A percentile compares a stretch with the other conserved stretches of the same genome.
Conservation (phyloP, 1,140 invertebrate genomes). For the Cheumatopsyche charites region DNA sequence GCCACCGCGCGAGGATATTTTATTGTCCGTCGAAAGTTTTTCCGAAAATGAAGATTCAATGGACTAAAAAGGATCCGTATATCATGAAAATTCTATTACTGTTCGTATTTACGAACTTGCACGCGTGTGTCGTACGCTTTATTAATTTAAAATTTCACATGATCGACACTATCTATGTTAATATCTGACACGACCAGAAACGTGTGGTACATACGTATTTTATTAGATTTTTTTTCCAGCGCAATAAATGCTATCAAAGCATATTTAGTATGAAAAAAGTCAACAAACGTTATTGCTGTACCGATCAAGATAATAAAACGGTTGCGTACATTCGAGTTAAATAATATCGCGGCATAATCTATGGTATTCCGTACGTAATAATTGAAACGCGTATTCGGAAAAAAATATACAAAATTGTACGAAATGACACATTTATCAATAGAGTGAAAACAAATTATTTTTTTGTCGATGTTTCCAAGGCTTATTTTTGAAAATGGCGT, state of each 20-base stretch:
- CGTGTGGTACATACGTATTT: neutral
- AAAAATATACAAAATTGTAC: neutral
- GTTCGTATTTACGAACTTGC: neutral
- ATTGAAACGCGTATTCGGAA: neutral
- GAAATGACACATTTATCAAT: neutral
- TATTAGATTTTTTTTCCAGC: constrained; percentile 13
- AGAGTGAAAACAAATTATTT: neutral
- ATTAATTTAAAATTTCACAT: constrained; percentile 21
- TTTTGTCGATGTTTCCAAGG: neutral
- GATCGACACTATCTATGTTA: constrained; percentile 37
- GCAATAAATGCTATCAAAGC: constrained; percentile 34
- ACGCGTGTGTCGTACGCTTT: neutral
- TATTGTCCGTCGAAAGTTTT: constrained; percentile 20
- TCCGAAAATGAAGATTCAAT: constrained; percentile 22
- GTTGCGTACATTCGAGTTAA: neutral
- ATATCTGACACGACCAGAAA: constrained; percentile 35
- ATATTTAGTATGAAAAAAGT: constrained; percentile 26
- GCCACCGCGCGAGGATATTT: constrained; percentile 20
- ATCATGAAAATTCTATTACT: constrained; percentile 9
- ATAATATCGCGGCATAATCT: neutral
- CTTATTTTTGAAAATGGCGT: constrained; percentile 34
- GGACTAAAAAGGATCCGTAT: constrained; percentile 15
- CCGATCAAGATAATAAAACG: constrained; percentile 19
- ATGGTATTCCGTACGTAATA: neutral
- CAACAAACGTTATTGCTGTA: constrained; percentile 27